Evolutionary conservation across 1,140 invertebrate genomes (phyloP).

Genomic region (Stegodyphus mimosarum): DNA sequence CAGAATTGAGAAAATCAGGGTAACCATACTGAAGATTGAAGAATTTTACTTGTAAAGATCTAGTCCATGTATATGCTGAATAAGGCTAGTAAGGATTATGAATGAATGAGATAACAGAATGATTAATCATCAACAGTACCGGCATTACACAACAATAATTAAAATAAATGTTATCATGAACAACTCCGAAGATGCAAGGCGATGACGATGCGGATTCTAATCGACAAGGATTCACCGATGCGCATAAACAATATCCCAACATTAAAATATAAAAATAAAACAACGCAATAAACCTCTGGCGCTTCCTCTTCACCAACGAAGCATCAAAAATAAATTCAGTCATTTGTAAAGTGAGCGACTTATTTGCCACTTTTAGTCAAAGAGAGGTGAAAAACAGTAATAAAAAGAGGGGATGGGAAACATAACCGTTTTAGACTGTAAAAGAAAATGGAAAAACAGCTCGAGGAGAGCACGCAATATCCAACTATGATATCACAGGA

Average conservation of each 20-base stretch:
- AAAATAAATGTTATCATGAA: not conserved
- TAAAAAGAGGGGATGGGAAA: too few species aligned
- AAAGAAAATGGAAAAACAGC: too few species aligned
- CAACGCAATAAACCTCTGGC: too few species aligned
- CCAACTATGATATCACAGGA: constrained; percentile 20
- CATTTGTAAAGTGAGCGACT: constrained; percentile 29
- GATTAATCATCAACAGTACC: too few species aligned
- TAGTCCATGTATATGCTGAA: too few species aligned
- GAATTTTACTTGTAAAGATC: too few species aligned
- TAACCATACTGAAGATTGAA: too few species aligned
- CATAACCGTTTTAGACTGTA: too few species aligned
- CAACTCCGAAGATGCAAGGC: constrained; percentile 1
- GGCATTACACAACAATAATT: not conserved
- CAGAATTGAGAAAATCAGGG: too few species aligned
- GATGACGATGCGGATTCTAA: not conserved
- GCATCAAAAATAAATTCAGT: constrained; percentile 2
- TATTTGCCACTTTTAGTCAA: constrained; percentile 27
- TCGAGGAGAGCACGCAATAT: not conserved
- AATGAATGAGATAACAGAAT: too few species aligned
- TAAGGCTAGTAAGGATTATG: too few species aligned
- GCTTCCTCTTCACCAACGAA: not conserved
- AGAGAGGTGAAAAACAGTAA: constrained; percentile 19
- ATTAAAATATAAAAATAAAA: not conserved
- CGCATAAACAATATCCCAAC: constrained; percentile 22
- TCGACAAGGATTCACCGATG: not conserved